A percentile compares a stretch with the other conserved stretches of the same genome.
Evolutionary conservation across 2,797 vertebrate genomes (phyloP).

Genomic region (Thunnus albacares): DNA sequence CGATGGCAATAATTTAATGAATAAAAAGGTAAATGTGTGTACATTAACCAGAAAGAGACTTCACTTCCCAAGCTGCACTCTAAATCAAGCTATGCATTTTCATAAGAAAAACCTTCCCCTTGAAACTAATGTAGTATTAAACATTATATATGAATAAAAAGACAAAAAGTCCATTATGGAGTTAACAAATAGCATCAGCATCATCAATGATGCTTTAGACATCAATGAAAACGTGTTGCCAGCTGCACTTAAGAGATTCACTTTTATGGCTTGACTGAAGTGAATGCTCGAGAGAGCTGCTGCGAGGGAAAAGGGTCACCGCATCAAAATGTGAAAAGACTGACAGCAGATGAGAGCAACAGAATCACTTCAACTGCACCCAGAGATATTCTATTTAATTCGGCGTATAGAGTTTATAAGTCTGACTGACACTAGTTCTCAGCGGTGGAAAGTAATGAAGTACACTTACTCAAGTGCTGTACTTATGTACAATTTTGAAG

Average conservation of each 20-base stretch:
- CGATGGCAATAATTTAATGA: background rate
- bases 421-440: conserved; percentile 24
- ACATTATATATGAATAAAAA: conserved; percentile 45
- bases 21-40: conserved; percentile 38
- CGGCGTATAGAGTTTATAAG: conserved; percentile 25
- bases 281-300: conserved; percentile 37
- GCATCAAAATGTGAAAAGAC: conserved; percentile 55
- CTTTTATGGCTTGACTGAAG: conserved; percentile 47
- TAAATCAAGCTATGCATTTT: conserved; percentile 40
- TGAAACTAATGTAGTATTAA: conserved; percentile 62
- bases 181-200: conserved; percentile 44
- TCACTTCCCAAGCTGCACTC: conserved; percentile 19
- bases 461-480: conserved; percentile 13
- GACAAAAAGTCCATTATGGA: conserved; percentile 50
- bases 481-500: background rate
- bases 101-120: conserved; percentile 13
- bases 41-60: conserved; percentile 32
- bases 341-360: conserved; percentile 52
- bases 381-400: conserved; percentile 46
- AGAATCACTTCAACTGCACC: conserved; percentile 42
- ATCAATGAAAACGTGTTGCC: conserved; percentile 42
- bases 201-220: conserved; percentile 46
- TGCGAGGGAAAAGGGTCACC: conserved; percentile 50
- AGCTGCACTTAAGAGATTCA: conserved; percentile 61
- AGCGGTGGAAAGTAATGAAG: background rate